Percentiles rank a stretch among this genome's conserved stretches.
These are phyloP conservation scores for Tetheella fluctuosa DNA, from an alignment of 2,888 invertebrate species.

Conservation along the genomic window DNA sequence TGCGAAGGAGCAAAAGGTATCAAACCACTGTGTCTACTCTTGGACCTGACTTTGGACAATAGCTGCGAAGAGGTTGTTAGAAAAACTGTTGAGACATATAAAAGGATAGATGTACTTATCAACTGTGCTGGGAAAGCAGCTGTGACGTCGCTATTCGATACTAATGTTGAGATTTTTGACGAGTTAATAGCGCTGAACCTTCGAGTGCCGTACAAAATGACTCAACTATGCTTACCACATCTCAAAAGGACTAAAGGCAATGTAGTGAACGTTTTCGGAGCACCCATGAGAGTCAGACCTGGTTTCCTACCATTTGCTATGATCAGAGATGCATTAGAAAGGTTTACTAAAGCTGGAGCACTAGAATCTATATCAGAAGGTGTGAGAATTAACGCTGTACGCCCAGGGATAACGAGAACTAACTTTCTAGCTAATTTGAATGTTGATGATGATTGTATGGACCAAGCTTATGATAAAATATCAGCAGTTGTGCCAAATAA, in stretches of 20 bases:
- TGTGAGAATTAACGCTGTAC: constrained; percentile 64
- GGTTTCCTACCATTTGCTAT: constrained; percentile 58
- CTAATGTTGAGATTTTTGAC: constrained; percentile 56
- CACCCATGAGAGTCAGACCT: constrained; percentile 52
- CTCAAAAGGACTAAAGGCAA: constrained; percentile 59
- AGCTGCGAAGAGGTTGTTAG: constrained; percentile 57
- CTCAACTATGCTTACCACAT: constrained; percentile 56
- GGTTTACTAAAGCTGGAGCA: constrained; percentile 59
- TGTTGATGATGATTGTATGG: constrained; percentile 51
- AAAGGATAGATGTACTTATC: constrained; percentile 55
- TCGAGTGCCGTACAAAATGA: constrained; percentile 60
- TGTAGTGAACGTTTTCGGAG: constrained; percentile 59
- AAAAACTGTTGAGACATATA: constrained; percentile 54
- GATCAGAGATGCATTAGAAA: constrained; percentile 57
- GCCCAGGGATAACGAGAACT: constrained; percentile 62
- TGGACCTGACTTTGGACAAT: constrained; percentile 52
- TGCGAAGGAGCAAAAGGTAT: constrained; percentile 49
- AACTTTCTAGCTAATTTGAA: constrained; percentile 61
- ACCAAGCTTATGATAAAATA: constrained; percentile 48
- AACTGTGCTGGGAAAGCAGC: constrained; percentile 61
- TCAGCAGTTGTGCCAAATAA: constrained; percentile 50
- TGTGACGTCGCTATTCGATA: constrained; percentile 59
- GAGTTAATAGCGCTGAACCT: constrained; percentile 59
- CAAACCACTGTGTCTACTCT: constrained; percentile 50
- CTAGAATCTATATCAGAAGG: constrained; percentile 60